Conservation (phyloP, 2,113 vertebrate genomes). For the Callorhinus ursinus region DNA sequence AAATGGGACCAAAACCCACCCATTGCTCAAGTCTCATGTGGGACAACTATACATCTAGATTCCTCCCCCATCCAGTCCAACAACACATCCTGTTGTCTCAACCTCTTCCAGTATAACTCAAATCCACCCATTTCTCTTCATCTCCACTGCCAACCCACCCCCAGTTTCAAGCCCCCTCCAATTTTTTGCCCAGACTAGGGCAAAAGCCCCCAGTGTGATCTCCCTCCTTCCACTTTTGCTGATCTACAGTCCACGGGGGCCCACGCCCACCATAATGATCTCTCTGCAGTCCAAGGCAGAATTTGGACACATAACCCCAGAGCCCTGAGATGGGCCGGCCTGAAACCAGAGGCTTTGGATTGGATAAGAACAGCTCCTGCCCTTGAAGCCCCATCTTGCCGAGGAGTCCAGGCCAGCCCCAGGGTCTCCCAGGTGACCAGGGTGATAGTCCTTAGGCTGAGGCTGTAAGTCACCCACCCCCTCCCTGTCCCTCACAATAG, state of each 20-base stretch:
- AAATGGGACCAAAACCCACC: neutral
- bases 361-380: neutral
- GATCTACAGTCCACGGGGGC: neutral
- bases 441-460: neutral
- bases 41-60: neutral
- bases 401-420: neutral
- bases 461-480: neutral
- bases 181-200: neutral
- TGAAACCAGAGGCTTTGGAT: neutral
- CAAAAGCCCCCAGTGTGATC: neutral
- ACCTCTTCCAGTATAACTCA: neutral
- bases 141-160: neutral
- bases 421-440: neutral
- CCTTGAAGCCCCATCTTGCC: neutral
- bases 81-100: neutral
- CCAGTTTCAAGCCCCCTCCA: neutral
- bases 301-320: neutral
- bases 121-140: neutral
- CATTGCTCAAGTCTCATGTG: neutral
- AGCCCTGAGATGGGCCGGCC: neutral
- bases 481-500: neutral
- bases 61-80: neutral
- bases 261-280: accelerated
- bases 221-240: neutral
- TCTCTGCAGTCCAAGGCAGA: neutral